Evolutionary conservation across 2,797 vertebrate genomes (phyloP), one percentile per base, ranked within the genome.

Genomic region (Pyrrhura leucotis): DNA sequence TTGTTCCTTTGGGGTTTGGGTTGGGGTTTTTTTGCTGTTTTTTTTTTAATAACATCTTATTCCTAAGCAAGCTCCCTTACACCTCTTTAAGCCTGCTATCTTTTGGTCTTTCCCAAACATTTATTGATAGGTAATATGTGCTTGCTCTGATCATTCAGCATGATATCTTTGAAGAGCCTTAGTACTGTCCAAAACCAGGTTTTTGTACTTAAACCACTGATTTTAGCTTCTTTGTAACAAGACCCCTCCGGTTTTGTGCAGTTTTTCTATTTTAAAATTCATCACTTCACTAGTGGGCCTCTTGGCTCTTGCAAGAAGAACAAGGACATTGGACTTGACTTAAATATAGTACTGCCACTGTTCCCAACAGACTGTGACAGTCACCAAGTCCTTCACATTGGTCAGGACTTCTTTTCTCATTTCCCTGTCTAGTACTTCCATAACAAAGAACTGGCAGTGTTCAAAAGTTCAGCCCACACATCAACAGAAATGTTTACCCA

Each of bases 181-280:
- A 71, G 10, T 74, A 28, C 31, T 63, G 40, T 58, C 12, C 6
- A 53, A 23, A 54, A 39, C 15, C 15, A 5, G 0, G 4, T 9
- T 28, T 37, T 77, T 50, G 7, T 37, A 59, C 29, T 63, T 65
- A 20, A 85, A 65, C 6, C 6, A 72, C 14, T 75, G 23, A 35
- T 74, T 84, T 90, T 61, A 61, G 1, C 21, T 88, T 75, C n/a
- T 68, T 66, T 88, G 54, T 58, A 91, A 84, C 7, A 68, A 72
- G n/a, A 72, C 0, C 1, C 4, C 11, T 67, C 54, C 10, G 4
- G 25, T 81, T 89, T 45, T 53, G 7, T 67, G 31, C 35, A 26
- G 18, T 39, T 53, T 4, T 0, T 6, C 16, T 53, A 76, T 79
- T 28, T 3, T 0, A 17, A 47, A 67, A 83, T 53, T 87, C 14